phyloP scores from a whole-genome alignment of 2,888 invertebrate genomes.

The Lasius platythorax region DNA sequence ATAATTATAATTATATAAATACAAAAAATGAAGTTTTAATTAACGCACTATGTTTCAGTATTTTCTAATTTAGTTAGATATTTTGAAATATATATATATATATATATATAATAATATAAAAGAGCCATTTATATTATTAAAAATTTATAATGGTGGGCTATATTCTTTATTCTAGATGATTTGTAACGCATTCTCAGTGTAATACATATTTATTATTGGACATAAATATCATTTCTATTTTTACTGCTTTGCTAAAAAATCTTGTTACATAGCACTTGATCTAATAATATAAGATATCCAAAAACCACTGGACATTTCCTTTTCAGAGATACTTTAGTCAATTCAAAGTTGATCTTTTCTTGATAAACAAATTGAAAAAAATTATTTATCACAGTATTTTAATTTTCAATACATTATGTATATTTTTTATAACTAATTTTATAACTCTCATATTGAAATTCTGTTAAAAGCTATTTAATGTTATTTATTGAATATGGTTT shows the following conservation, averaged over 20 bases:
- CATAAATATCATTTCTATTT: not conserved
- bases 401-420: not conserved
- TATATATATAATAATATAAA: not conserved
- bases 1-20: not conserved
- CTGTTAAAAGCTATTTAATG: not conserved
- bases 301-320: not conserved
- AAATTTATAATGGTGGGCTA: not conserved
- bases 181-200: slow-evolving; percentile 12
- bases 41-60: not conserved
- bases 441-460: not conserved
- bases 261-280: slow-evolving; percentile 7
- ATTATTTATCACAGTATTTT: not conserved
- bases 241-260: slow-evolving; percentile 10
- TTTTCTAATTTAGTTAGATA: slow-evolving; percentile 9
- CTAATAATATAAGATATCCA: not conserved
- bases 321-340: not conserved
- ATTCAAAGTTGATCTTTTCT: not conserved
- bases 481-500: not conserved
- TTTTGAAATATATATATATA: slow-evolving; percentile 2
- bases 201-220: slow-evolving; percentile 24
- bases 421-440: not conserved
- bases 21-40: not conserved
- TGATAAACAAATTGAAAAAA: not conserved
- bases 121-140: slow-evolving; percentile 12
- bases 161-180: slow-evolving; percentile 14